phyloP scores from a whole-genome alignment of 2,113 vertebrate genomes.

The Pantherophis guttatus region DNA sequence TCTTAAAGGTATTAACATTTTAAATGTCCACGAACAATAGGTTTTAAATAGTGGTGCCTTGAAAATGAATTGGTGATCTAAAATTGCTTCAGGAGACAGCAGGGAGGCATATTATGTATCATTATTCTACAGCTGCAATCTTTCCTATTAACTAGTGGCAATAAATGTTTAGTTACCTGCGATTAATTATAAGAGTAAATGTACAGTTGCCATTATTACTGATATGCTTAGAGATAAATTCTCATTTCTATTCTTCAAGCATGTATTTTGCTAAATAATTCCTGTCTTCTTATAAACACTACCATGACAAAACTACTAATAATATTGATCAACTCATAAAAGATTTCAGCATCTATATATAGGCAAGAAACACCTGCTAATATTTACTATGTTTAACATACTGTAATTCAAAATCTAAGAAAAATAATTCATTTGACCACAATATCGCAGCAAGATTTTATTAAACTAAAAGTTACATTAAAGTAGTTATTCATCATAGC shows the following conservation, averaged over 20 bases:
- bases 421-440: constrained; percentile 2
- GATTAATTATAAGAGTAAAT: constrained; percentile 2
- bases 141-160: not conserved
- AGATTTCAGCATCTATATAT: constrained; percentile 32
- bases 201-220: not conserved
- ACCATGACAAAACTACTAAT: not conserved
- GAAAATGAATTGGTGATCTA: not conserved
- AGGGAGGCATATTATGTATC: not conserved
- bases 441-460: constrained; percentile 47
- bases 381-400: constrained; percentile 32
- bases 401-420: not conserved
- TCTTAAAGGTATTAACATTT: not conserved
- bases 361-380: constrained; percentile 41
- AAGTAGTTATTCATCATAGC: constrained; percentile 62
- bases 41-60: not conserved
- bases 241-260: not conserved
- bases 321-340: constrained; percentile 36
- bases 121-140: not conserved
- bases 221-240: not conserved
- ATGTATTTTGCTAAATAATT: not conserved
- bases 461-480: constrained; percentile 54
- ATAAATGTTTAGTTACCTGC: not conserved
- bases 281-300: not conserved
- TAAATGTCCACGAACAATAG: not conserved
- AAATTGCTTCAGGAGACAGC: not conserved